A percentile compares a stretch with the other conserved stretches of the same genome.
Evolutionary conservation across 2,797 vertebrate species (phyloP).

Genomic region (Ctenosaura bakeri): DNA sequence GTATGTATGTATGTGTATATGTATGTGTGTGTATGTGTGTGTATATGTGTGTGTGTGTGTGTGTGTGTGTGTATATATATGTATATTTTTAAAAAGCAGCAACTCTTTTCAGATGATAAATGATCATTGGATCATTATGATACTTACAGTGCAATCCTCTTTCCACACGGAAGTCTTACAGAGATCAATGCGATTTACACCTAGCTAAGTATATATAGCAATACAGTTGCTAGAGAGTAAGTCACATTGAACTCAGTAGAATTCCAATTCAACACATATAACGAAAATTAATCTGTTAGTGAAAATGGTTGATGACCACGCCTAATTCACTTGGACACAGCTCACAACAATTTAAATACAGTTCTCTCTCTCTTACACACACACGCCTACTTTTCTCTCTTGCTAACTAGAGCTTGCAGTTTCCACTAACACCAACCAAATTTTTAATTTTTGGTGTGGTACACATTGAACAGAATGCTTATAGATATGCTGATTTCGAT

Average conservation of each 20-base stretch:
- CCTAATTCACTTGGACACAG: slow-evolving; percentile 13
- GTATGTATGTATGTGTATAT: too few relatives aligned
- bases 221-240: background rate
- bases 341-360: background rate
- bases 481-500: background rate
- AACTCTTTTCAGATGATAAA: background rate
- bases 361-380: too few relatives aligned
- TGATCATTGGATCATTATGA: background rate
- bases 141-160: background rate
- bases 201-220: background rate
- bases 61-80: too few relatives aligned
- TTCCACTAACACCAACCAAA: background rate
- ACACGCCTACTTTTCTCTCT: background rate
- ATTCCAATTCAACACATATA: background rate
- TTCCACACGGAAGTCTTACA: background rate
- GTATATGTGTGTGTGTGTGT: too few relatives aligned
- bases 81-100: slow-evolving; percentile 15
- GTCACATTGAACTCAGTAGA: background rate
- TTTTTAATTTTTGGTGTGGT: slow-evolving; percentile 32
- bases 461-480: background rate
- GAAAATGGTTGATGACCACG: slow-evolving; percentile 22
- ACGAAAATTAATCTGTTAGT: background rate
- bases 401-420: background rate
- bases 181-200: too few relatives aligned
- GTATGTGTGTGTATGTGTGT: too few relatives aligned